A percentile compares a stretch with the other conserved stretches of the same genome.
phyloP scores from a whole-genome alignment of 2,888 invertebrate species.

The Hirtodrosophila histrioides region DNA sequence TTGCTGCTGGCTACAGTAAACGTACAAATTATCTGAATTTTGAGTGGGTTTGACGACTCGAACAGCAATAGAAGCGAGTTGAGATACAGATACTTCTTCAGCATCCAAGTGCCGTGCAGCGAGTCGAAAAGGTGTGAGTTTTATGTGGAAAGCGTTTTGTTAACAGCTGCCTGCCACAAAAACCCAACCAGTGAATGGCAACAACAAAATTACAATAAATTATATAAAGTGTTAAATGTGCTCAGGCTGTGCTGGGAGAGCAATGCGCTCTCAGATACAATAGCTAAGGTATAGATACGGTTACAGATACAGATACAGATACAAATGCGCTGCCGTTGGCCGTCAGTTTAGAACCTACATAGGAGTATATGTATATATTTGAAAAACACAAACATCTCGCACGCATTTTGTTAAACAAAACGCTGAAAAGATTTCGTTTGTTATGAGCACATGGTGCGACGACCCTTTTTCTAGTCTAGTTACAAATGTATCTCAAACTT shows the following conservation, averaged over 20 bases:
- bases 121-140: slow-evolving; percentile 67
- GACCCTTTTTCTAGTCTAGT: slow-evolving; percentile 51
- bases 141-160: slow-evolving; percentile 80
- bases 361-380: no score
- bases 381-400: slow-evolving; percentile 18
- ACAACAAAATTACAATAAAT: slow-evolving; percentile 72
- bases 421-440: slow-evolving; percentile 52
- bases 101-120: slow-evolving; percentile 31
- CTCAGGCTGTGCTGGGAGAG: slow-evolving; percentile 40
- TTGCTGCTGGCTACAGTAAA: slow-evolving; percentile 54
- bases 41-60: slow-evolving; percentile 68
- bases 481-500: slow-evolving; percentile 57
- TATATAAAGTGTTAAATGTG: slow-evolving; percentile 79
- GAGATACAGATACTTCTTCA: slow-evolving; percentile 34
- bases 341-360: slow-evolving; percentile 14
- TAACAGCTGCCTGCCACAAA: slow-evolving; percentile 65
- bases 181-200: slow-evolving; percentile 45
- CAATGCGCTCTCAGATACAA: slow-evolving; percentile 12
- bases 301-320: slow-evolving; percentile 25
- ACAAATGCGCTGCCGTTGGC: slow-evolving; percentile 39
- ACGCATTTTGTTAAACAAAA: slow-evolving; percentile 62
- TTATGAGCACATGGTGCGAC: slow-evolving; percentile 48
- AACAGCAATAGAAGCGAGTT: slow-evolving; percentile 25
- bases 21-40: slow-evolving; percentile 54
- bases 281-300: slow-evolving; percentile 11